Evolutionary conservation across 2,888 invertebrate species (phyloP), one percentile per base, ranked within the genome.

Genomic region (Meandrusa payeni): DNA sequence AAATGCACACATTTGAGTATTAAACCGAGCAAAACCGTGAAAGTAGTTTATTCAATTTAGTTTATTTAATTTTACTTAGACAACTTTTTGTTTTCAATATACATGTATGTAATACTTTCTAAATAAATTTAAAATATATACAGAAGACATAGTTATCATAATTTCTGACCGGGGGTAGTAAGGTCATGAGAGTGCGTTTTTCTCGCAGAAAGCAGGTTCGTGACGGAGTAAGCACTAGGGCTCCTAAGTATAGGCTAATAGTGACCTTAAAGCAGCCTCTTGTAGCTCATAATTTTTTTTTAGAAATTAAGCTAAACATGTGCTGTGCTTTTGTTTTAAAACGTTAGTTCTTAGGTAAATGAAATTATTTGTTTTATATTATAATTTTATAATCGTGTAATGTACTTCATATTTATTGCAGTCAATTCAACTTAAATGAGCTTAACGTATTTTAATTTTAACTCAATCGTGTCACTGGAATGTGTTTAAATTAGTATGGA

Each of bases 261-360:
- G 74, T 64, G 76, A 63, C 59, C 63, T 61, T 69, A 66, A 64
- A 64, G 61, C 78, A 71, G 71, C 70, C 74, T 72, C 63, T 72
- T 62, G 66, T 79, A 82, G 82, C 70, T 77, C 70, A 61, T 78
- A 72, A 80, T 77, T 78, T 81, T 76, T 75, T 79, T 67, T 61
- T 80, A 79, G 78, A 66, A 69, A 65, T 64, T 87, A 87, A 86
- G 86, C 85, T 81, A 85, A 87, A 79, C 77, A 85, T 81, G 87
- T 86, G 87, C 86, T 87, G 87, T 87, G 87, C 83, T 87, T 87
- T 83, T 79, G 83, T 86, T 87, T 87, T 85, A 83, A 41, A 85
- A 81, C 69, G 75, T 70, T 85, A 83, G 80, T 72, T 70, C 69
- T 59, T 81, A 83, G 74, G 73, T 76, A 77, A 82, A 76, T 81